Evolutionary conservation across 1,140 invertebrate genomes (phyloP).

Genomic region (Aphaenogaster floridana): DNA sequence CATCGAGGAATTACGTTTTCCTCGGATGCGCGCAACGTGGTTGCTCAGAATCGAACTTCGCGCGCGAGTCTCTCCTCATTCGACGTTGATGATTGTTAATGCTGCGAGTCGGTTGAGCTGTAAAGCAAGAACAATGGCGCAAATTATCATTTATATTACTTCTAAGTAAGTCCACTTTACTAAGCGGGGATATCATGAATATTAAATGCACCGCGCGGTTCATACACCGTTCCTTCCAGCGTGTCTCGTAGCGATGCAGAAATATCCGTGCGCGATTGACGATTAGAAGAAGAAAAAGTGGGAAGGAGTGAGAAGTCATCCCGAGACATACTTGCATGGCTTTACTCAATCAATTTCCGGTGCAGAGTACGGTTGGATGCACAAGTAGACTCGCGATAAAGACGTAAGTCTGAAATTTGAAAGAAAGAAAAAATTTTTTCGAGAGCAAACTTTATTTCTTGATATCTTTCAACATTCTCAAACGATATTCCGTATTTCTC

Average conservation of each 20-base stretch:
- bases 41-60: slow-evolving; percentile 58
- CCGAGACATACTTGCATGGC: not conserved
- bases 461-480: not conserved
- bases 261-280: slow-evolving; percentile 19
- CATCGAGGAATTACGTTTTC: slow-evolving; percentile 60
- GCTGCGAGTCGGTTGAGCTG: slow-evolving; percentile 44
- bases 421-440: slow-evolving; percentile 37
- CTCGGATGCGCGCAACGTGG: slow-evolving; percentile 26
- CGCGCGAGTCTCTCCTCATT: slow-evolving; percentile 44
- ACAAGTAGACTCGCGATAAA: not conserved
- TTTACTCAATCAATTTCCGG: slow-evolving; percentile 30
- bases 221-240: slow-evolving; percentile 6
- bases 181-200: slow-evolving; percentile 74
- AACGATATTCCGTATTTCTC: slow-evolving; percentile 9
- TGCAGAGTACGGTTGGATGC: not conserved
- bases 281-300: slow-evolving; percentile 3
- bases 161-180: slow-evolving; percentile 70
- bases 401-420: slow-evolving; percentile 30
- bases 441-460: not conserved
- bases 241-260: slow-evolving; percentile 4
- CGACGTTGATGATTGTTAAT: slow-evolving; percentile 73
- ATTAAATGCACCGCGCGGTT: slow-evolving; percentile 63
- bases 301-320: slow-evolving; percentile 35
- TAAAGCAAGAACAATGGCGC: slow-evolving; percentile 73
- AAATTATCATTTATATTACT: slow-evolving; percentile 80